Base-by-base conservation (phyloP, 1,140 invertebrate genomes). In the Periplaneta americana region DNA sequence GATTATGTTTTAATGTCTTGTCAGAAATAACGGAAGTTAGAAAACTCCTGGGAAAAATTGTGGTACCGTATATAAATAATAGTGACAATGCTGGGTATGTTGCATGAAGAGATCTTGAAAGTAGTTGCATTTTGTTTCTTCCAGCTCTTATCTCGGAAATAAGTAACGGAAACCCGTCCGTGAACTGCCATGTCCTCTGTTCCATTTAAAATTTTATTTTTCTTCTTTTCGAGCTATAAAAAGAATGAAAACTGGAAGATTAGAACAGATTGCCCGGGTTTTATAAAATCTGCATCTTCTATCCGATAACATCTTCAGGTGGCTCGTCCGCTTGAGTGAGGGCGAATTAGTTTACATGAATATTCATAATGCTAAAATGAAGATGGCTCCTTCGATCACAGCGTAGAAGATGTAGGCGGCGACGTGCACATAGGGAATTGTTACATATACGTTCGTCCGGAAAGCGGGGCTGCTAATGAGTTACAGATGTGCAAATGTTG, bases 221-320 rank as follows among this genome's bases (percentile, higher is more conserved):
- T n/a, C n/a, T 66, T 66, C 6, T 66, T 28, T 66, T 28, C 48
- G 22, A 66, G n/a, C n/a, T n/a, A 66, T 66, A 66, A 2, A 15
- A 37, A n/a, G 15, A 78, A 17, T 3, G 13, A 32, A 5, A 78
- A 37, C 15, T 28, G 5, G 28, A 78, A 17, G 0, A n/a, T 37
- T 78, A 37, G 6, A 78, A 78, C 35, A 78, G 2, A 78, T 78
- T 78, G 77, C 13, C 28, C 9, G 0, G 77, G 18, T 32, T 78
- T 78, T 37, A 37, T 34, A 32, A 32, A 78, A 78, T 78, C 34
- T 78, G 18, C n/a, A 37, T 78, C 48, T 78, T 78, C 13, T 37
- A 78, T 78, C 35, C 35, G 34, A 11, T 78, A 36, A 37, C 4
- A 18, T 22, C n/a, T 22, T 37, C n/a, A 78, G 35, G n/a, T 28